Evolutionary conservation across 2,797 vertebrate genomes (phyloP).

Genomic region (Chelon auratus): DNA sequence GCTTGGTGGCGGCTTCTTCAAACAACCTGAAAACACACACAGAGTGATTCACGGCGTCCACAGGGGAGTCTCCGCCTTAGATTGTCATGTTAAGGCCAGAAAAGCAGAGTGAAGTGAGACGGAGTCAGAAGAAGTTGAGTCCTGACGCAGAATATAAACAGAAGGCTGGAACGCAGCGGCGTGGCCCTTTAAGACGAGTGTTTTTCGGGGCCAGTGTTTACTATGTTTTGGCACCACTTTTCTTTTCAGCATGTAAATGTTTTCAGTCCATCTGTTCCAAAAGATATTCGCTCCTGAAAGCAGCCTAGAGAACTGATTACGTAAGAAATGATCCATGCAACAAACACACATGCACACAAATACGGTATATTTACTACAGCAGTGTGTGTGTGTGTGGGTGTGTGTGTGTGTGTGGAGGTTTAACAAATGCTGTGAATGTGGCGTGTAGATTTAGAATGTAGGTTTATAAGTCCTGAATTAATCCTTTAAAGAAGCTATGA

Average conservation of each 20-base stretch:
- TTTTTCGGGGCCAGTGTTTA: conserved; percentile 22
- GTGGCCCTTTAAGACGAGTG: not conserved
- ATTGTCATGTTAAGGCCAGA: too few species aligned
- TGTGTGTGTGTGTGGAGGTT: conserved; percentile 13
- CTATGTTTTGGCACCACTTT: conserved; percentile 16
- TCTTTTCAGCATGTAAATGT: conserved; percentile 44
- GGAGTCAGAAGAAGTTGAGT: too few species aligned
- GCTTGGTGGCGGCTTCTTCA: conserved; percentile 92
- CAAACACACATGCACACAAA: conserved; percentile 18
- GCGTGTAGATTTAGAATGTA: too few species aligned
- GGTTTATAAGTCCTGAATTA: too few species aligned
- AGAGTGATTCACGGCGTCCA: not conserved
- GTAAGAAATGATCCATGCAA: conserved; percentile 63
- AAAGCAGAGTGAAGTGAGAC: too few species aligned
- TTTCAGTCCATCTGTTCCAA: conserved; percentile 61
- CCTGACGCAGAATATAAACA: too few species aligned
- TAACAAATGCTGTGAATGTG: not conserved
- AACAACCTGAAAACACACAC: conserved; percentile 87
- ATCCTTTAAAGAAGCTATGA: not conserved
- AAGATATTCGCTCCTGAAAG: conserved; percentile 56
- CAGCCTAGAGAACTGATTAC: conserved; percentile 52
- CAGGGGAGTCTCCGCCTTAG: not conserved
- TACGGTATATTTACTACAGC: conserved; percentile 1
- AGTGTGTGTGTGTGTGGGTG: conserved; percentile 1
- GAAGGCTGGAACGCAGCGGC: not conserved